These are phyloP conservation scores for Venustoraphidia nigricollis DNA, from an alignment of 2,888 invertebrate genomes.

Conservation along the genomic window DNA sequence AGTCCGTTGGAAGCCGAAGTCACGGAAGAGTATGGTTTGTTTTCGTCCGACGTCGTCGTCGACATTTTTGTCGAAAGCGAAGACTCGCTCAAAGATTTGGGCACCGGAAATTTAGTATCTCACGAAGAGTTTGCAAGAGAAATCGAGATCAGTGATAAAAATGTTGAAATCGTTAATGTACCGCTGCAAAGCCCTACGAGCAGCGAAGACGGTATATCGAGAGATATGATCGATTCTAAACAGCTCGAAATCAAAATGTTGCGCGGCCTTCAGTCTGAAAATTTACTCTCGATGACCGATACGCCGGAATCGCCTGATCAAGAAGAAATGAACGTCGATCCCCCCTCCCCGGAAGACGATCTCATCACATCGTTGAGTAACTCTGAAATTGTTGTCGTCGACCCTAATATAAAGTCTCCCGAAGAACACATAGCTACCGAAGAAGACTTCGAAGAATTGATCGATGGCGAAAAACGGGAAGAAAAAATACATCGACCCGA, in stretches of 20 bases:
- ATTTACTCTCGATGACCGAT: conserved; percentile 29
- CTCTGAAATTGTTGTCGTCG: conserved; percentile 46
- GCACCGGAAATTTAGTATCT: conserved; percentile 23
- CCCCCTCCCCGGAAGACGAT: conserved; percentile 29
- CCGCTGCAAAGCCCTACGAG: conserved; percentile 29
- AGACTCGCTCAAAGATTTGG: conserved; percentile 29
- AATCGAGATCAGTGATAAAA: conserved; percentile 20
- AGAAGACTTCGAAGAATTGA: conserved; percentile 49
- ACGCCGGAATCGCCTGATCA: conserved; percentile 37
- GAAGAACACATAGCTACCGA: conserved; percentile 48
- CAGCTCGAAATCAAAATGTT: conserved; percentile 17
- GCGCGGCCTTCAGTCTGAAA: conserved; percentile 25
- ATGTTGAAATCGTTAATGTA: conserved; percentile 18
- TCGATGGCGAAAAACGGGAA: conserved; percentile 43
- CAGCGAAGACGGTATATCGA: conserved; percentile 21
- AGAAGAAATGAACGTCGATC: conserved; percentile 30
- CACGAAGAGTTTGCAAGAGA: conserved; percentile 20
- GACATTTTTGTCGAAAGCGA: conserved; percentile 40
- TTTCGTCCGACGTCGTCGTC: conserved; percentile 42
- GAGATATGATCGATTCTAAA: conserved; percentile 3
- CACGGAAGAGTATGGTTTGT: conserved; percentile 45
- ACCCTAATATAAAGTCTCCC: conserved; percentile 40
- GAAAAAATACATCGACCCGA: conserved; percentile 27
- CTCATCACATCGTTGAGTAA: conserved; percentile 30
- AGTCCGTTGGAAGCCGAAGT: conserved; percentile 41